Evolutionary conservation across 2,113 vertebrate genomes (phyloP), one percentile per base, ranked within the genome.

Genomic region (Epinephelus moara): DNA sequence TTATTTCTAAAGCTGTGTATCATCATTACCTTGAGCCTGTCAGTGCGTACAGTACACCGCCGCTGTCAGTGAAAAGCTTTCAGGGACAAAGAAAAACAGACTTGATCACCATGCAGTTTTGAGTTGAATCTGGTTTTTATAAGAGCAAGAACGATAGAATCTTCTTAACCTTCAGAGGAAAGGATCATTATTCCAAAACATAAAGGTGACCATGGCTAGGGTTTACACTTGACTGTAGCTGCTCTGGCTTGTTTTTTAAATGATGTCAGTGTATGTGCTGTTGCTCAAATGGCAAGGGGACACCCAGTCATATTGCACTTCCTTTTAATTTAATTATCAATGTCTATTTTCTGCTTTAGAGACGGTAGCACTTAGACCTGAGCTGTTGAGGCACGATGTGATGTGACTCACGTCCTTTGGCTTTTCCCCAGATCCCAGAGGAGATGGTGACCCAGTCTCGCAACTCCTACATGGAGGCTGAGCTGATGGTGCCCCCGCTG

Each of bases 401-500:
- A 80, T n/a, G 11, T 52, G 19, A 13, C 19, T 23, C 74, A 55
- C 25, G 6, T 81, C 68, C 18, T 70, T 62, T 4, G 27, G 30
- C 42, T 78, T 19, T 27, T 33, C 42, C 50, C 17, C 93, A 99
- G 98, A 95, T 99, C 69, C 97, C 98, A 0, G 96, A 97, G 0
- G 98, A 99, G 84, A 96, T 98, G 96, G 91, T 98, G 72, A 93
- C 95, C 64, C 98, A 98, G 86, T 99, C 98, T 42, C 96, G 94
- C 25, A 97, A 96, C 85, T 97, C 98, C 0, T 99, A 99, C 21
- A 82, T 96, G 62, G 97, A 99, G 17, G 97, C 98, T 12, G 97
- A 97, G 89, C 93, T 98, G 61, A 95, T 96, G 50, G 95, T 94
- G 33, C 96, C 96, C 21, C 97, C 96, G 3, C 89, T 99, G 91